Conservation (phyloP, 2,888 invertebrate species). For the Campopleginae sp. region DNA sequence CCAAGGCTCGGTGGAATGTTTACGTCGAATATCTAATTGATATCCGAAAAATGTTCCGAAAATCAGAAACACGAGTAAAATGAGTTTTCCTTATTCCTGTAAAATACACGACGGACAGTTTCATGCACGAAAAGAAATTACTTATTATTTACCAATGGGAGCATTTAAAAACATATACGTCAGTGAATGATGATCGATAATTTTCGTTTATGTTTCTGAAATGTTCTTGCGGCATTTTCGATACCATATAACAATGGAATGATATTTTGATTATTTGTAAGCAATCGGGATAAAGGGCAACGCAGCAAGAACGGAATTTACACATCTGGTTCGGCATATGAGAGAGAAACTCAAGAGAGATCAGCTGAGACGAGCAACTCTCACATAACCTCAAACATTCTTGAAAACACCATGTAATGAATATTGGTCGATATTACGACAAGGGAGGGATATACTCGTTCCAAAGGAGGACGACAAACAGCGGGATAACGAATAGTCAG, state of each 20-base stretch:
- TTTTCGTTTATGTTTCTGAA: background rate
- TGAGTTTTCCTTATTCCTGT: background rate
- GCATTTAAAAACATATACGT: background rate
- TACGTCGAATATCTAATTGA: background rate
- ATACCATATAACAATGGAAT: background rate
- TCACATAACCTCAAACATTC: slow-evolving; percentile 12
- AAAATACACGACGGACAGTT: background rate
- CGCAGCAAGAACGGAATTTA: background rate
- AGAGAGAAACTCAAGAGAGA: slow-evolving; percentile 1
- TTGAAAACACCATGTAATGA: background rate
- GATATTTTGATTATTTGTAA: background rate
- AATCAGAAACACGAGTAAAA: background rate
- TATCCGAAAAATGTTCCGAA: background rate
- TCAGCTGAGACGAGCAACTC: background rate
- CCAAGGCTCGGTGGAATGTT: background rate
- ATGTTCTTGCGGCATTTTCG: background rate
- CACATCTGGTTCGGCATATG: background rate
- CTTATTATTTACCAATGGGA: too few species aligned
- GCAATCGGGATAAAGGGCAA: background rate
- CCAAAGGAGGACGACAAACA: background rate
- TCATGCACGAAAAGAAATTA: background rate
- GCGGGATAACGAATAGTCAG: background rate
- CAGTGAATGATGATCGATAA: background rate
- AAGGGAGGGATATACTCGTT: background rate
- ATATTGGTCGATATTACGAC: background rate